Base-by-base conservation (phyloP, 2,797 vertebrate genomes). In the Melanitta fusca region DNA sequence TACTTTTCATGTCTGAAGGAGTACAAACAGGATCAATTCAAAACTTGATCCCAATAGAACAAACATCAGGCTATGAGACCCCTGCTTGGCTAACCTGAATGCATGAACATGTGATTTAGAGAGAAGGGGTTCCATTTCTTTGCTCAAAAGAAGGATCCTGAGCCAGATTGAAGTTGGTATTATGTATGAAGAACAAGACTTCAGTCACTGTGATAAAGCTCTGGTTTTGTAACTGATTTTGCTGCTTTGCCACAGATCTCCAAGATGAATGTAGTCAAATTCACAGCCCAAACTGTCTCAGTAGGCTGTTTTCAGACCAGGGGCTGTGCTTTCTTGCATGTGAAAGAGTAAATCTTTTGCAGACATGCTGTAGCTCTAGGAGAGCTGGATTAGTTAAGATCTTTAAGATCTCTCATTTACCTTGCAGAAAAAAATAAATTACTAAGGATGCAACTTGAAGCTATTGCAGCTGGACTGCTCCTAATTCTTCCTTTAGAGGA, bases 111-210 rank as follows among this genome's bases (percentile, higher is more conserved):
- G 2, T 51, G 19, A 62, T 14, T 18, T 32, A 3, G 10, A 10
- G 53, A 5, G 6, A 4, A 11, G 9, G 10, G 8, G 2, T 28
- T 11, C 13, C 13, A 24, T 68, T 70, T 73, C 38, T 70, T 56
- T 65, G 54, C 12, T 4, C 32, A 39, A 14, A 53, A 22, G 10
- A 70, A 51, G 43, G 41, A 56, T 70, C 7, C 13, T 58, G n/a
- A 53, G 16, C 24, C 69, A 56, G 6, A 9, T 19, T 71, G 36
- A 53, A 79, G 25, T 13, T 60, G 49, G 10, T 15, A 34, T 21
- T 57, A 34, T 0, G 0, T 34, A 14, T 2, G 1, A 80, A 54
- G 27, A 41, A 43, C 4, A 57, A 39, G 30, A 83, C 36, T 32
- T 74, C 89, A 24, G 24, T 39, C 43, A 74, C 56, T 36, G 54